A percentile compares a stretch with the other conserved stretches of the same genome.
Conservation (phyloP, 2,888 invertebrate genomes). For the Limulus polyphemus region DNA sequence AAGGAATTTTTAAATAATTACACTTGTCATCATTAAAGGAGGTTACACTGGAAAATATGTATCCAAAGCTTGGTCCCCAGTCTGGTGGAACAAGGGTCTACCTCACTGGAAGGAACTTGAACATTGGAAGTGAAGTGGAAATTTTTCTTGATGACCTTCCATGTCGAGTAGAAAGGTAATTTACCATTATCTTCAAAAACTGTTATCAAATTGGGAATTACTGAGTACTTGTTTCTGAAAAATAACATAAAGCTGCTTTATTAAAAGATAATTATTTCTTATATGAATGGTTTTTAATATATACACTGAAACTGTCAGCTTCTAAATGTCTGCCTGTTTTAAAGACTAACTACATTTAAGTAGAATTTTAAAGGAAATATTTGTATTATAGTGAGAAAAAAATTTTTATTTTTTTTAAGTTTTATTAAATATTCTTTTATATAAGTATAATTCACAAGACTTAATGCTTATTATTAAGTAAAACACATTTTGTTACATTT, state of each 20-base stretch:
- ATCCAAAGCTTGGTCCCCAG: slow-evolving; percentile 75
- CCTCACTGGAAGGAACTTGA: slow-evolving; percentile 79
- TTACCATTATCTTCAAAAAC: not conserved
- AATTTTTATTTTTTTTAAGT: no score
- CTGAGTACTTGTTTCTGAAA: not conserved
- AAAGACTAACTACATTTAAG: no score
- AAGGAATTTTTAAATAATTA: not conserved
- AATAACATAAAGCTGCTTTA: not conserved
- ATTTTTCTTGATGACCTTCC: slow-evolving; percentile 54
- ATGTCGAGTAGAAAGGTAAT: slow-evolving; percentile 69
- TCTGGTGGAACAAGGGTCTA: slow-evolving; percentile 93
- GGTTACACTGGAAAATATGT: slow-evolving; percentile 63
- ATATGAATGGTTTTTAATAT: no score
- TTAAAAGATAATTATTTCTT: no score
- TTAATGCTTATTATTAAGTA: no score
- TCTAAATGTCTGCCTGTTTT: no score
- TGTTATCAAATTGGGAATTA: not conserved
- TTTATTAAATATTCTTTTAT: no score
- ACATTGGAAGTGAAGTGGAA: slow-evolving; percentile 76
- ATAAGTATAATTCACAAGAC: no score
- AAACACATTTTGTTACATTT: no score
- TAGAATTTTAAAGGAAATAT: no score
- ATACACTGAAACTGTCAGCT: no score
- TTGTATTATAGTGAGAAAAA: no score
- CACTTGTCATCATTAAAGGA: slow-evolving; percentile 41